Evolutionary conservation across 2,888 invertebrate genomes (phyloP), one percentile per base, ranked within the genome.

Genomic region (Morpho achilles): DNA sequence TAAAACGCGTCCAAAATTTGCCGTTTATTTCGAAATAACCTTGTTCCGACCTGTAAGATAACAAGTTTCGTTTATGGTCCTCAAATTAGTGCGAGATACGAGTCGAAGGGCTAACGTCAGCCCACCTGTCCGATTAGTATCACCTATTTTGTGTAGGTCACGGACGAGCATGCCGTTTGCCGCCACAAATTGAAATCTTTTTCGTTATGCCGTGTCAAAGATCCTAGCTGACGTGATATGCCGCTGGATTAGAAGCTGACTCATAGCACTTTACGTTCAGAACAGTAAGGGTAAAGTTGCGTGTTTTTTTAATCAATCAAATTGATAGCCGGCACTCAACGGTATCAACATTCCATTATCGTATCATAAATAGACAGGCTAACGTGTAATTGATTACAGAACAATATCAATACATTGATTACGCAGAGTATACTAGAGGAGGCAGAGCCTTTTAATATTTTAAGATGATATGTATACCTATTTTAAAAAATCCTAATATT

Each of bases 91-190:
- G 50, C 68, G 69, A 68, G 69, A 69, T 67, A 68, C 67, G 66
- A 67, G 64, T 60, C 62, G 58, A 64, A 62, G 67, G 54, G 62
- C 77, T 75, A 77, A 72, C 77, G 82, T 85, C 87, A 80, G 73
- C 79, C 79, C 85, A 84, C 80, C 89, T 90, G 89, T 88, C 89
- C 84, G 88, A 87, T 85, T 87, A 87, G 78, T 82, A 88, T 89
- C 87, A 87, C 81, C 82, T 82, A 77, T 79, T 82, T 80, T 81
- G 79, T 83, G 75, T 79, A 79, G 84, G 84, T 84, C 84, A 86
- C 81, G 77, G 81, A 75, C 77, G 80, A 77, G 80, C 77, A 77
- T 77, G 74, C 77, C 79, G 71, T 71, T 76, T 32, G 32, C 32
- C 32, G 32, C 75, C 73, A 77, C 77, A 83, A 85, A 87, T 84